These are phyloP conservation scores for Salarias fasciatus DNA, from an alignment of 2,797 vertebrate species.

Conservation along the genomic window DNA sequence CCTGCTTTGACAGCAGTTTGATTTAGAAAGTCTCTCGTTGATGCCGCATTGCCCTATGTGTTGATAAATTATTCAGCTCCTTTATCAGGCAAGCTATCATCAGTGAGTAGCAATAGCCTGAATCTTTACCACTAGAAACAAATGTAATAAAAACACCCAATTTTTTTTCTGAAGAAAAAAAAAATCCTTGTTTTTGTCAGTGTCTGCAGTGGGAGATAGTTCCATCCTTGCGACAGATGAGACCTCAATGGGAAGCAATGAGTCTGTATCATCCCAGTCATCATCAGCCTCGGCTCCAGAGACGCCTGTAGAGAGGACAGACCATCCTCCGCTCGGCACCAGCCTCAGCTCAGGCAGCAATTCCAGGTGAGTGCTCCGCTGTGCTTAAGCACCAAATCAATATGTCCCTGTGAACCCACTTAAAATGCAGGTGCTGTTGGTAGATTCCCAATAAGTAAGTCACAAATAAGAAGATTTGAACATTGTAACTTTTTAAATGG, in stretches of 20 bases:
- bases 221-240: slow-evolving; percentile 83
- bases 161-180: not conserved
- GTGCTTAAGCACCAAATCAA: slow-evolving; percentile 7
- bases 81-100: slow-evolving; percentile 41
- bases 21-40: slow-evolving; percentile 48
- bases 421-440: slow-evolving; percentile 4
- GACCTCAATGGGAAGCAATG: slow-evolving; percentile 89
- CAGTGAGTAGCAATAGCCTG: slow-evolving; percentile 11
- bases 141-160: slow-evolving; percentile 15
- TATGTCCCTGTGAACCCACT: slow-evolving; percentile 2
- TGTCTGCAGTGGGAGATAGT: slow-evolving; percentile 75
- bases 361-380: slow-evolving; percentile 70
- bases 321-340: slow-evolving; percentile 73
- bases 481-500: too few relatives aligned
- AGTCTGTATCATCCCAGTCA: slow-evolving; percentile 93
- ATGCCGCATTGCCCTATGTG: slow-evolving; percentile 38
- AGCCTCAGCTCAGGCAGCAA: slow-evolving; percentile 74
- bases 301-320: slow-evolving; percentile 79
- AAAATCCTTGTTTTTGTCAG: slow-evolving; percentile 10
- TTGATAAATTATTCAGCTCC: slow-evolving; percentile 58
- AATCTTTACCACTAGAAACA: slow-evolving; percentile 21
- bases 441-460: slow-evolving; percentile 1
- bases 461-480: not conserved
- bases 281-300: slow-evolving; percentile 83
- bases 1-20: slow-evolving; percentile 64